Conservation (phyloP, 2,888 invertebrate species). For the Oeneis ivallda region DNA sequence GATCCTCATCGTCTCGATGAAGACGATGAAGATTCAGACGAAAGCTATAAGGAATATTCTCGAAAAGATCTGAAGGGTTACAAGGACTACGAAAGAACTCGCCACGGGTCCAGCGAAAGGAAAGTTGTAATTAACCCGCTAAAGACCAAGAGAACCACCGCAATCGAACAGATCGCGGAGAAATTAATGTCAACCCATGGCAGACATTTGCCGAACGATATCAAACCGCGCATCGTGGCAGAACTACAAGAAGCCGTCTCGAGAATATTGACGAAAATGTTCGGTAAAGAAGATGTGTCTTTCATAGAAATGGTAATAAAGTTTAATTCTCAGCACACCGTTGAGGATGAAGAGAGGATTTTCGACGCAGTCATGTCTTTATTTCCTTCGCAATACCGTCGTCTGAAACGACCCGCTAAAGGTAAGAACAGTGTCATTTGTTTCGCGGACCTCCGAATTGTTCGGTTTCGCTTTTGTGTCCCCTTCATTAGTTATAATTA, state of each 20-base stretch:
- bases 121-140: conserved; percentile 14
- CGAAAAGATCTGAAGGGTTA: conserved; percentile 14
- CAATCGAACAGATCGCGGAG: conserved; percentile 55
- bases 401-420: conserved; percentile 54
- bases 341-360: conserved; percentile 57
- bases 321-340: conserved; percentile 57
- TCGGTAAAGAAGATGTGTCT: conserved; percentile 60
- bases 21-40: conserved; percentile 21
- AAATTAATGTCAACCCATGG: conserved; percentile 56
- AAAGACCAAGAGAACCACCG: conserved; percentile 58
- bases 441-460: conserved; percentile 6
- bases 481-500: background rate
- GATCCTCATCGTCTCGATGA: conserved; percentile 43
- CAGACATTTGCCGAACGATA: conserved; percentile 46
- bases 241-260: conserved; percentile 52
- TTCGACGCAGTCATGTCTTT: conserved; percentile 56
- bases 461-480: conserved; percentile 5
- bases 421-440: conserved; percentile 53
- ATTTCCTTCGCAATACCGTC: conserved; percentile 54
- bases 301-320: conserved; percentile 66
- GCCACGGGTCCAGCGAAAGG: conserved; percentile 18
- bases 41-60: conserved; percentile 3
- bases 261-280: conserved; percentile 57
- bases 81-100: conserved; percentile 18
- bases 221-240: conserved; percentile 49